Percentiles rank a stretch among this genome's conserved stretches.
Conservation (phyloP, 1,140 invertebrate genomes). For the Bombus soroeensis region DNA sequence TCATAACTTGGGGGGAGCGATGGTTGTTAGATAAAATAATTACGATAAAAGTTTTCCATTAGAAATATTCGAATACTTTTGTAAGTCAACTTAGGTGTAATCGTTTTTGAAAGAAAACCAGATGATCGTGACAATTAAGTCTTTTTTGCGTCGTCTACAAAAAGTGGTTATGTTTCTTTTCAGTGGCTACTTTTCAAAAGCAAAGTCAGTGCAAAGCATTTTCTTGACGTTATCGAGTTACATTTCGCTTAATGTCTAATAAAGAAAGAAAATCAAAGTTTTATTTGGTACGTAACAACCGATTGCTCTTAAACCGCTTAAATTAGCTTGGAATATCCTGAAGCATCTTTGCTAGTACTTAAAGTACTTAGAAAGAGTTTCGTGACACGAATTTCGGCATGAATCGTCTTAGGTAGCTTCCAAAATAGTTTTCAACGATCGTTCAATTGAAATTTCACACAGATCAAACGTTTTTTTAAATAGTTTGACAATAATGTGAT, state of each 20-base stretch:
- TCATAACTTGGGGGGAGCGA: too few relatives aligned
- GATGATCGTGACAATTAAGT: too few relatives aligned
- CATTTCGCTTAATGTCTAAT: not conserved
- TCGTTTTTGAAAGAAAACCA: too few relatives aligned
- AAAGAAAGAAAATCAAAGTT: not conserved
- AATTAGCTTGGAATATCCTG: not conserved
- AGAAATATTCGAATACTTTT: too few relatives aligned
- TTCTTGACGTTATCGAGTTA: not conserved
- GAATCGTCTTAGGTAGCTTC: not conserved
- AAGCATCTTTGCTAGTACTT: not conserved
- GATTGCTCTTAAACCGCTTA: too few relatives aligned
- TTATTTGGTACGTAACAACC: not conserved
- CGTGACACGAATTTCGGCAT: not conserved
- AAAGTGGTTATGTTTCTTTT: too few relatives aligned
- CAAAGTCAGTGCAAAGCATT: not conserved
- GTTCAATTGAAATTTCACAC: not conserved
- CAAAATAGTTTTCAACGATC: not conserved
- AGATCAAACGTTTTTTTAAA: not conserved
- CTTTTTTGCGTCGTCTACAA: too few relatives aligned
- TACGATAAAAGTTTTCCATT: too few relatives aligned
- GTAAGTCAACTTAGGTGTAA: too few relatives aligned
- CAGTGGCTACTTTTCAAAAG: too few relatives aligned
- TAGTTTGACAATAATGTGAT: not conserved
- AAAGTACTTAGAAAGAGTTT: not conserved
- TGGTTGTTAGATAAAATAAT: too few relatives aligned